Base-by-base conservation (phyloP, 2,113 vertebrate genomes). In the Zeus faber region DNA sequence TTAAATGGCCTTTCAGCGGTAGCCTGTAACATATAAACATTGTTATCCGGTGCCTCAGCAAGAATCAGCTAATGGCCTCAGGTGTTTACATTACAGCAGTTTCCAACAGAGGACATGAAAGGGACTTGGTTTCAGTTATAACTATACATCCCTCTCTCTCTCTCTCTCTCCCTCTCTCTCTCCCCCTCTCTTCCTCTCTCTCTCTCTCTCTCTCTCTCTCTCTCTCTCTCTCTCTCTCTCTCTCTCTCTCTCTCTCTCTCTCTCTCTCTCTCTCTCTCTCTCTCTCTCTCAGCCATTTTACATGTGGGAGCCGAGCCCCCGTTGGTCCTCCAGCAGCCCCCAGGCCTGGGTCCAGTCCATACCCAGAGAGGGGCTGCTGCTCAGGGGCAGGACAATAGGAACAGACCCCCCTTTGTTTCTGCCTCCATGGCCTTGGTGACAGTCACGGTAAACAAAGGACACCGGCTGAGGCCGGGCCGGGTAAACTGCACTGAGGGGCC, bases 341-440 rank as follows among this genome's bases (percentile, higher is more conserved):
- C 47, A 64, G 71, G 74, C 78, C 67, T 63, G 71, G 48, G 65
- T 67, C 74, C 60, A 39, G 69, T 70, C 77, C 79, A 72, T 79
- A 58, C 71, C 80, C 81, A 78, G 74, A 77, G 71, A 78, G 74
- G 72, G 69, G 65, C 62, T 79, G 89, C 85, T 84, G 85, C 84
- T 89, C 85, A 84, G 78, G 88, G 79, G 74, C 59, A 76, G 83
- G 85, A 97, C 93, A 95, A 93, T 92, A 70, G 88, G 88, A 94
- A 97, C 96, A 97, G 92, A 92, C 58, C 85, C 77, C 64, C 89
- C 92, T 96, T 97, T 97, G 93, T 97, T 95, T 91, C 70, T 58
- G 67, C 85, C 89, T 90, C 89, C 90, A 89, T 90, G 88, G 91
- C 90, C 91, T 90, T 89, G 92, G 92, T 94, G 92, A 94, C 91